Evolutionary conservation across 2,888 invertebrate species (phyloP), one percentile per base, ranked within the genome.

Genomic region (Hololepta plana): DNA sequence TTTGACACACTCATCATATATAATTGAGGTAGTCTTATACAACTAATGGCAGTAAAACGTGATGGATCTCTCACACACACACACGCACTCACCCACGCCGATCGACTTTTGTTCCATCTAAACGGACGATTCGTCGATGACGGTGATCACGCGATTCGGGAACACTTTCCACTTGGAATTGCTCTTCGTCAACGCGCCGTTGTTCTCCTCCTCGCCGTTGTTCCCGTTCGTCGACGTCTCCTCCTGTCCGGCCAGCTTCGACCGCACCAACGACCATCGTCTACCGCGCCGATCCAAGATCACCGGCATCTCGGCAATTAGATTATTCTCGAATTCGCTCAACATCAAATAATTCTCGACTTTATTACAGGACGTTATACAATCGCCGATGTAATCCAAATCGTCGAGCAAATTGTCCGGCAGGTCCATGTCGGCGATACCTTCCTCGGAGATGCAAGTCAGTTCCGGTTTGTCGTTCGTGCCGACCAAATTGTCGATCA

Each of bases 281-380:
- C 77, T 57, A 8, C 69, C 71, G 34, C 70, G 70, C 21, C 74
- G 62, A 47, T 77, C 77, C 53, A 72, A 64, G 42, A 76, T 59
- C 40, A 70, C 71, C 11, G 77, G 77, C 57, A 75, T 63, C 49
- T 79, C 79, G 2, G 77, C 76, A 43, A 76, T 77, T 31, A 81
- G 56, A 51, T 81, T 81, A 57, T 81, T 81, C 50, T 82, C 81
- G 51, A 79, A 81, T 52, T 82, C 82, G 43, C 79, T 79, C 35
- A 81, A 63, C 79, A 82, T 80, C 42, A 82, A 58, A 50, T 79
- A 81, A 57, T 81, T 80, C 52, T 82, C 81, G 36, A 81, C 73
- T 64, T 80, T 80, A 59, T 80, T 79, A 55, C 80, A 81, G 35
- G 79, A 79, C 38, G 80, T 80, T 51, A 81, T 80, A 51, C 79